Evolutionary conservation across 2,113 vertebrate genomes (phyloP), one percentile per base, ranked within the genome.

Genomic region (Cranoglanis bouderius): DNA sequence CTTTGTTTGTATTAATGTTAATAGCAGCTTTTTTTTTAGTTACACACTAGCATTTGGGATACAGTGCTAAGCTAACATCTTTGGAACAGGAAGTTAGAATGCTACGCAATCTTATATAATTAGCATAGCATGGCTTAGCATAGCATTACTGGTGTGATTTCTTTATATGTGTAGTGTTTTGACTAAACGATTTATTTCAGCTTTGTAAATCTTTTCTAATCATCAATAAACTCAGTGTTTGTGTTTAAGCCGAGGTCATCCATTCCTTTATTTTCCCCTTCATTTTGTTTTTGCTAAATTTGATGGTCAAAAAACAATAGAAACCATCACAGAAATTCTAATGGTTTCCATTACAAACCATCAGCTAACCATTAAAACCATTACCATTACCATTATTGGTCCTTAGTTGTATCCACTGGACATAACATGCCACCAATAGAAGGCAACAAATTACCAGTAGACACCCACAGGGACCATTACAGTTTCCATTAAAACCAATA

Each of bases 141-240:
- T 51, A 75, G 19, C 57, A 59, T 51, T 43, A 29, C 67, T 51
- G 10, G 1, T 14, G 24, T 84, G 46, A 65, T 46, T 77, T 86
- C 67, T n/a, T 43, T 77, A 40, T 40, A 43, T 75, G 6, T 55
- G 38, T 49, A 51, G 18, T 29, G 14, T 72, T 55, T 74, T 65
- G 40, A 35, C 10, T 87, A 87, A 87, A 80, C 0, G 0, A 80
- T 53, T 57, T 24, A 57, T 57, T 53, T 53, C 49, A 51, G 12
- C 57, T 67, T 29, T 87, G 77, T 70, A 81, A 49, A 70, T 81
- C 21, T 70, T 72, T 87, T 82, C 32, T 67, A 81, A 78, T 35
- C 7, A 0, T 81, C 24, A 82, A 87, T 87, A 87, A 87, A 87
- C 63, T 82, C 0, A 53, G 10, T 19, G 32, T 67, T 53, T 53